A percentile compares a stretch with the other conserved stretches of the same genome.
phyloP scores from a whole-genome alignment of 2,797 vertebrate species.

The Linurgus olivaceus region DNA sequence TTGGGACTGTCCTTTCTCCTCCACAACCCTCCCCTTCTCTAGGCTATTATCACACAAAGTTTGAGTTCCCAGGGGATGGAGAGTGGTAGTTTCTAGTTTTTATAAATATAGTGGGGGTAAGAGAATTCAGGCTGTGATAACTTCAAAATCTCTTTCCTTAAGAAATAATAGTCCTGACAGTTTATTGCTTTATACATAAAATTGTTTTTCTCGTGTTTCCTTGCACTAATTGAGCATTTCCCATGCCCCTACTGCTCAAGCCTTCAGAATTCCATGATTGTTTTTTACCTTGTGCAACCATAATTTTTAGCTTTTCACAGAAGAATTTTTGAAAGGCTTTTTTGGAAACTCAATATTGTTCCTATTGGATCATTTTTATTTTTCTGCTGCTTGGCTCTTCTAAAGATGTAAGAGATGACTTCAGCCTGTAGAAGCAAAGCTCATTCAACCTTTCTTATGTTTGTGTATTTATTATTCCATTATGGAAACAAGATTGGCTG shows the following conservation, averaged over 20 bases:
- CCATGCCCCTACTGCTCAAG: not conserved
- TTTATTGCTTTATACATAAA: not conserved
- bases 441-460: not conserved
- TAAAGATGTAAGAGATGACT: not conserved
- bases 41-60: not conserved
- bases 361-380: not conserved
- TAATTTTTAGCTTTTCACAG: not conserved
- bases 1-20: not conserved
- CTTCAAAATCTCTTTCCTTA: not conserved
- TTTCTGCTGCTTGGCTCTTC: not conserved
- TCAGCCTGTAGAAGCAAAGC: not conserved
- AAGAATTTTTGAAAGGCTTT: not conserved
- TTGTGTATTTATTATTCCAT: not conserved
- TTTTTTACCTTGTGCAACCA: not conserved
- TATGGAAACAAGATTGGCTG: not conserved
- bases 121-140: not conserved
- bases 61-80: not conserved
- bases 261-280: not conserved
- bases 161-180: not conserved
- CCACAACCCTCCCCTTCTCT: not conserved
- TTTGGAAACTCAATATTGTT: not conserved
- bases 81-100: not conserved
- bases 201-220: not conserved
- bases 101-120: fast-evolving
- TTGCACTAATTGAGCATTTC: not conserved